A percentile compares a stretch with the other conserved stretches of the same genome.
Conservation (phyloP, 2,888 invertebrate species). For the Steinernema carpocapsae region DNA sequence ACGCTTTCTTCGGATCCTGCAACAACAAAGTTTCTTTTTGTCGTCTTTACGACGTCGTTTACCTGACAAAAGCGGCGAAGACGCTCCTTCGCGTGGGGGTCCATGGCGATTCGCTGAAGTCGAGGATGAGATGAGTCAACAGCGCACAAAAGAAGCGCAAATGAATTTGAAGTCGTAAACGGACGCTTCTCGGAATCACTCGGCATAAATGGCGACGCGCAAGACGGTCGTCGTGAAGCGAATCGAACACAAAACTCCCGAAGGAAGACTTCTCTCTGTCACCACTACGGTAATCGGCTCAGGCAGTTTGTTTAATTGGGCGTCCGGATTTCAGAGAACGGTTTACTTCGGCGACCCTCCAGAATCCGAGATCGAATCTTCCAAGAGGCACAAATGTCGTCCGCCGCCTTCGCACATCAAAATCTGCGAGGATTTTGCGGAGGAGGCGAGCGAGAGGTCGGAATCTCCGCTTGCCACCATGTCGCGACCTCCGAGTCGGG, state of each 20-base stretch:
- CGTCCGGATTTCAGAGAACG: not conserved
- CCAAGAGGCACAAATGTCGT: not conserved
- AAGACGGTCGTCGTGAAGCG: constrained; percentile 33
- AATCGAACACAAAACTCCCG: constrained; percentile 23
- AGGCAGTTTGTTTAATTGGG: not conserved
- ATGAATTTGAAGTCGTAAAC: not conserved
- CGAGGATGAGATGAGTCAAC: not conserved
- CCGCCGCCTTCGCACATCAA: not conserved
- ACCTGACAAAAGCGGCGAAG: constrained; percentile 14
- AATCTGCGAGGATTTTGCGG: constrained; percentile 26
- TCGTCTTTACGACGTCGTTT: constrained; percentile 32
- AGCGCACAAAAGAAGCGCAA: not conserved
- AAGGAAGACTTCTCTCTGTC: constrained; percentile 8
- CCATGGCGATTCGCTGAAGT: constrained; percentile 12
- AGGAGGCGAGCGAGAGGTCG: not conserved
- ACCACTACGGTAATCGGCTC: constrained; percentile 17
- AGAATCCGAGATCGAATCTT: not conserved
- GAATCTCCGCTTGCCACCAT: constrained; percentile 1
- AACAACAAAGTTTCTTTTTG: constrained; percentile 1
- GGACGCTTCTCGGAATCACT: constrained; percentile 25
- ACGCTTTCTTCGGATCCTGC: constrained; percentile 12
- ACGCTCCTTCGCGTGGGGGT: not conserved
- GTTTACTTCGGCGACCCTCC: constrained; percentile 24
- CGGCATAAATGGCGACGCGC: not conserved
- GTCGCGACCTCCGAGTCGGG: constrained; percentile 12